Conservation (phyloP, 2,113 vertebrate species). For the Empidonax alnorum region DNA sequence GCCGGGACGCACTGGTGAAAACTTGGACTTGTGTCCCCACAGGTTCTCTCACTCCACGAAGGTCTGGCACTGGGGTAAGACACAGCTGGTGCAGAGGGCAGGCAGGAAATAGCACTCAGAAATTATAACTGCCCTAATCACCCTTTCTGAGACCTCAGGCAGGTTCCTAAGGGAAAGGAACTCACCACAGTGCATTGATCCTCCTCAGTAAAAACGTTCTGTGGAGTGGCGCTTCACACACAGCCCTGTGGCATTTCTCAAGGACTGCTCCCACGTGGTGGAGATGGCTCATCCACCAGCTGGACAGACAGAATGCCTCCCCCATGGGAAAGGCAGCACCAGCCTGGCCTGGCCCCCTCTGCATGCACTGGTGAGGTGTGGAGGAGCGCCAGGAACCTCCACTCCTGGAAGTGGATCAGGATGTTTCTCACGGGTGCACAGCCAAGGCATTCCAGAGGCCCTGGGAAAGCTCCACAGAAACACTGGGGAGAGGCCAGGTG, state of each 20-base stretch:
- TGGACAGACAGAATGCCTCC: not conserved
- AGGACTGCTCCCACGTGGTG: not conserved
- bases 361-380: not conserved
- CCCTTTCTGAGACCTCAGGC: not conserved
- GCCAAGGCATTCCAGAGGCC: not conserved
- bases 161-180: not conserved
- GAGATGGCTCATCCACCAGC: not conserved
- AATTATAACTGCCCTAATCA: not conserved
- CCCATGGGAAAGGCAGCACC: not conserved
- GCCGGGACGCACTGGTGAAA: not conserved
- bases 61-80: not conserved
- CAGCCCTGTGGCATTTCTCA: not conserved
- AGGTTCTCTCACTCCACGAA: not conserved
- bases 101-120: not conserved
- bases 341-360: not conserved
- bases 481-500: not conserved
- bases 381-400: not conserved
- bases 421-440: not conserved
- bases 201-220: rapidly evolving
- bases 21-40: not conserved
- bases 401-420: not conserved
- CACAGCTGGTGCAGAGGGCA: not conserved
- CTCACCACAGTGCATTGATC: not conserved
- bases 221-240: too few species aligned
- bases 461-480: not conserved